Percentiles rank a stretch among this genome's conserved stretches.
phyloP scores from a whole-genome alignment of 2,888 invertebrate species.

The Archips crataeganus region DNA sequence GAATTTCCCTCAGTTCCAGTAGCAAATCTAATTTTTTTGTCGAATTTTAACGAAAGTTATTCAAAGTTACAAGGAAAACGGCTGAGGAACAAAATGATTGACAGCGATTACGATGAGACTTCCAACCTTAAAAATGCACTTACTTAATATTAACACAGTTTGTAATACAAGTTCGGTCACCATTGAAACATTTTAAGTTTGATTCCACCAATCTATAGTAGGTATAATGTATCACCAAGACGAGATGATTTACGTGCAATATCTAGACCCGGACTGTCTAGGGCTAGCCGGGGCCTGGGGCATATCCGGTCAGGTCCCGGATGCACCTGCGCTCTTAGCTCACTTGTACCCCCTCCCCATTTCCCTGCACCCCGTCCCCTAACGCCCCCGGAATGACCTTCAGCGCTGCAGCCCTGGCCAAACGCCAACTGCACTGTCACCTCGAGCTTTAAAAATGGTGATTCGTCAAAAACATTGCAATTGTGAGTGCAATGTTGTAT shows the following conservation, averaged over 20 bases:
- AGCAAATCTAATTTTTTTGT: too few species aligned
- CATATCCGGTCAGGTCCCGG: constrained; percentile 52
- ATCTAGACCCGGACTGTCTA: constrained; percentile 18
- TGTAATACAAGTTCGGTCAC: background rate
- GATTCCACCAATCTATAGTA: background rate
- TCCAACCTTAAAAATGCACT: background rate
- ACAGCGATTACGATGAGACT: background rate
- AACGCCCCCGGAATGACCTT: constrained; percentile 61
- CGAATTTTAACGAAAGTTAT: background rate
- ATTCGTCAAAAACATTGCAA: constrained; percentile 36
- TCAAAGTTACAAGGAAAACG: background rate
- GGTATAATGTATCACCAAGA: background rate
- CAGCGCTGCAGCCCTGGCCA: constrained; percentile 76
- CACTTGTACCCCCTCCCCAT: constrained; percentile 53
- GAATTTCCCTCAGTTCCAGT: too few species aligned
- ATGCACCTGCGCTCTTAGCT: constrained; percentile 76
- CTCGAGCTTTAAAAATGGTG: constrained; percentile 39
- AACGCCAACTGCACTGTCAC: constrained; percentile 65
- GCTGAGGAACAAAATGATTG: background rate
- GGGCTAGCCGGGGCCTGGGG: background rate
- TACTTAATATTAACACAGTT: background rate
- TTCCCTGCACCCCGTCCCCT: constrained; percentile 43
- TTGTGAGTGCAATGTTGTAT: background rate
- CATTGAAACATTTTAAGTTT: background rate
- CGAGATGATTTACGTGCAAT: background rate